Base-by-base conservation (phyloP, 2,888 invertebrate species). In the Scaptomyza cyrtandrae region DNA sequence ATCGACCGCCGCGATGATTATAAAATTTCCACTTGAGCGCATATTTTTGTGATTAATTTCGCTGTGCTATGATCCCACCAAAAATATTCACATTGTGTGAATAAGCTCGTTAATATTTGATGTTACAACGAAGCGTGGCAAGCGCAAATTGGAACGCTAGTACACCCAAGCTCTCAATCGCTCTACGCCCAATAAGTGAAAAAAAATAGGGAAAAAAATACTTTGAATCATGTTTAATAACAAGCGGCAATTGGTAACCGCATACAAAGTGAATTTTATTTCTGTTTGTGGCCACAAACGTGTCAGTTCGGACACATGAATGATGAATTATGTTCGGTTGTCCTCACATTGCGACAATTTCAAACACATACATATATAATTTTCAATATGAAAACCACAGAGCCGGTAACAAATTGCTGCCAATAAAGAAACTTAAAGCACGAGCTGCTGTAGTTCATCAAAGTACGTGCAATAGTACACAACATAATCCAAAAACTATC, bases 261-360 rank as follows among this genome's bases (percentile, higher is more conserved):
- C 80, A 76, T 72, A 76, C 87, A 85, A 85, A 86, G 85, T 85
- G 85, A 86, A 85, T 85, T 82, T 85, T 80, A 80, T 82, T 78
- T 80, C 62, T 70, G 80, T 74, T 80, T 82, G 87, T 69, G 87
- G 85, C 85, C 87, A 82, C 86, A 86, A 82, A 84, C 83, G 85
- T 85, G 87, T 80, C 87, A 80, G 71, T 71, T 85, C 65, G 80
- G 75, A 86, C 87, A 84, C 87, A 80, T 85, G 85, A 84, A 85
- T 85, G 85, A 85, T 85, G 82, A 84, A 85, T 86, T 86, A 82
- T 72, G 48, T 78, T 72, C 53, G 62, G 62, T 63, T 66, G 69
- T 85, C 67, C 52, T 29, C 59, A 48, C 53, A 64, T 41, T 44
- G 46, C 49, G 24, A 57, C 56, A 72, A 55, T 71, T 80, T 54